These are phyloP conservation scores for Cataglyphis albicans DNA, from an alignment of 2,888 invertebrate genomes.

Conservation along the genomic window DNA sequence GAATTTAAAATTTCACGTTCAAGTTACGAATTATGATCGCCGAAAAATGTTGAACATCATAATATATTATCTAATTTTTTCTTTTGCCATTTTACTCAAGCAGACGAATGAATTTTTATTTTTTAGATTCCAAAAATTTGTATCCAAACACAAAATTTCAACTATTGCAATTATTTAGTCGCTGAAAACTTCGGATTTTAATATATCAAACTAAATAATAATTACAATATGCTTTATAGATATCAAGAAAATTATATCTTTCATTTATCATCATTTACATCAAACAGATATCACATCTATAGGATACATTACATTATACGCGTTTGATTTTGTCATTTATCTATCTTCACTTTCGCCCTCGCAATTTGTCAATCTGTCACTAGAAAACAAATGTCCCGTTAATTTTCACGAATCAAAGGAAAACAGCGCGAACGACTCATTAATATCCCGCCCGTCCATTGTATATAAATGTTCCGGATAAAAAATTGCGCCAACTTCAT, in stretches of 20 bases:
- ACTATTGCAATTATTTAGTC: neutral
- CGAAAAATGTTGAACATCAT: neutral
- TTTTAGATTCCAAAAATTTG: neutral
- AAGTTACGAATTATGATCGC: neutral
- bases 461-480: slow-evolving; percentile 24
- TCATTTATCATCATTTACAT: slow-evolving; percentile 14
- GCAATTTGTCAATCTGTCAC: slow-evolving; percentile 42
- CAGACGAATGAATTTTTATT: neutral
- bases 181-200: neutral
- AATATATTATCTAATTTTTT: neutral
- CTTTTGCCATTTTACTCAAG: neutral
- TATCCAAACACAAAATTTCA: neutral
- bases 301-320: neutral
- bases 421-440: slow-evolving; percentile 25
- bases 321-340: slow-evolving; percentile 38
- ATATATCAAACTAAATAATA: neutral
- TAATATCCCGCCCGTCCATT: slow-evolving; percentile 27
- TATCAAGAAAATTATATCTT: neutral
- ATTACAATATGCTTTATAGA: neutral
- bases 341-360: slow-evolving; percentile 9
- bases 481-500: slow-evolving; percentile 36
- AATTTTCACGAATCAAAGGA: slow-evolving; percentile 33
- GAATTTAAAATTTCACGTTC: neutral
- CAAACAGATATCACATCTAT: slow-evolving; percentile 3
- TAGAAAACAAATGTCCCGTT: slow-evolving; percentile 39